Conservation (phyloP, 2,113 vertebrate genomes). For the Trichechus manatus region DNA sequence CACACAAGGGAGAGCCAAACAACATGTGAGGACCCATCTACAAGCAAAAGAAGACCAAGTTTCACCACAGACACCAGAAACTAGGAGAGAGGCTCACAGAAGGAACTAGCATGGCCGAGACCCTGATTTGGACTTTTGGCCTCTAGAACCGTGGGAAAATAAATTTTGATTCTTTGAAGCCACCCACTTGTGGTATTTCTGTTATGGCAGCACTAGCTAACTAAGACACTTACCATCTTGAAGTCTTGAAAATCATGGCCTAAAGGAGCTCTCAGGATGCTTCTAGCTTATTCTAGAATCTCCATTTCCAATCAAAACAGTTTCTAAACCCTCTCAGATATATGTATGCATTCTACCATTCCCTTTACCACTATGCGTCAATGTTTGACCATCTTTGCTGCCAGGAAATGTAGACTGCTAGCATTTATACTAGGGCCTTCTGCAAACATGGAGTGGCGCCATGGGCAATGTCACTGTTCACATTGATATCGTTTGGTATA, state of each 20-base stretch:
- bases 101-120: background rate
- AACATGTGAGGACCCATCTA: background rate
- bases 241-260: background rate
- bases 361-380: background rate
- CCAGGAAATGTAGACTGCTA: background rate
- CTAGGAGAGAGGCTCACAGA: background rate
- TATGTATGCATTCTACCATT: background rate
- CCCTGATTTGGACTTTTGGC: background rate
- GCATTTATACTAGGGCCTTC: background rate
- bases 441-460: background rate
- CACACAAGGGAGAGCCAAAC: background rate
- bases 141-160: background rate
- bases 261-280: background rate
- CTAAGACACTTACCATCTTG: background rate
- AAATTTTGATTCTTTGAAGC: background rate
- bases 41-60: background rate
- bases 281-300: background rate
- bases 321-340: background rate
- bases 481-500: background rate
- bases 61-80: background rate
- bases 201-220: background rate
- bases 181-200: background rate
- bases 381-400: background rate
- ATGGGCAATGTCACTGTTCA: background rate
- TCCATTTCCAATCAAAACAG: background rate